A percentile compares a stretch with the other conserved stretches of the same genome.
These are phyloP conservation scores for Gonocerus acuteangulatus DNA, from an alignment of 2,888 invertebrate species.

Conservation along the genomic window DNA sequence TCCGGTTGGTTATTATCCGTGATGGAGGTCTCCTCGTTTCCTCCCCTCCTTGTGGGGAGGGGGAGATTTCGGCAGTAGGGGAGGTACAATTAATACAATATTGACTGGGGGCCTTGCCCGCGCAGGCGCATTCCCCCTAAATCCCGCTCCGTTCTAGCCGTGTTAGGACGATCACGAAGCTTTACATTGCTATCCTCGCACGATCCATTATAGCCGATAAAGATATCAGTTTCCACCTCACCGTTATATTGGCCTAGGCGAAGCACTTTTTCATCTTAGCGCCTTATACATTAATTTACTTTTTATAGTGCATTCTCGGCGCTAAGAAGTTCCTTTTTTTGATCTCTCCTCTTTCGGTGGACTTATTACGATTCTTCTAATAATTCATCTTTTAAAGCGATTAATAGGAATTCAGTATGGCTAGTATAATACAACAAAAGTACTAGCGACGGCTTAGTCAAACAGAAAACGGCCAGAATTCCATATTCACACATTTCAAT, in stretches of 20 bases:
- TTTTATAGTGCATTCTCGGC: neutral
- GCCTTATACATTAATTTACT: neutral
- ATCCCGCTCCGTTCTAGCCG: neutral
- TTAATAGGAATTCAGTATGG: too few species aligned
- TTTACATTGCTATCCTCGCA: neutral
- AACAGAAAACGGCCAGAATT: too few species aligned
- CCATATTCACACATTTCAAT: too few species aligned
- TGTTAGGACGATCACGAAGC: neutral
- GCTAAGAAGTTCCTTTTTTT: neutral
- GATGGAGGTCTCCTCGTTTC: slow-evolving; percentile 5
- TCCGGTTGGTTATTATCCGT: neutral
- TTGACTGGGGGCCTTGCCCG: slow-evolving; percentile 42
- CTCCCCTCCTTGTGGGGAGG: slow-evolving; percentile 23
- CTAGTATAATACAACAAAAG: too few species aligned
- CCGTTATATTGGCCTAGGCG: neutral
- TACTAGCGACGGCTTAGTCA: too few species aligned
- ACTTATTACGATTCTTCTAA: too few species aligned
- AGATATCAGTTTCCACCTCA: neutral
- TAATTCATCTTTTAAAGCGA: too few species aligned
- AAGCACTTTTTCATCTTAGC: neutral
- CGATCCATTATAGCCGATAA: neutral
- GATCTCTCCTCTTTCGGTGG: too few species aligned
- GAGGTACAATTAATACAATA: slow-evolving; percentile 45
- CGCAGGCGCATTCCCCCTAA: neutral
- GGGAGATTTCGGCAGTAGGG: slow-evolving; percentile 37